These are phyloP conservation scores for Morpho deidamia DNA, from an alignment of 2,888 invertebrate species.

Conservation along the genomic window DNA sequence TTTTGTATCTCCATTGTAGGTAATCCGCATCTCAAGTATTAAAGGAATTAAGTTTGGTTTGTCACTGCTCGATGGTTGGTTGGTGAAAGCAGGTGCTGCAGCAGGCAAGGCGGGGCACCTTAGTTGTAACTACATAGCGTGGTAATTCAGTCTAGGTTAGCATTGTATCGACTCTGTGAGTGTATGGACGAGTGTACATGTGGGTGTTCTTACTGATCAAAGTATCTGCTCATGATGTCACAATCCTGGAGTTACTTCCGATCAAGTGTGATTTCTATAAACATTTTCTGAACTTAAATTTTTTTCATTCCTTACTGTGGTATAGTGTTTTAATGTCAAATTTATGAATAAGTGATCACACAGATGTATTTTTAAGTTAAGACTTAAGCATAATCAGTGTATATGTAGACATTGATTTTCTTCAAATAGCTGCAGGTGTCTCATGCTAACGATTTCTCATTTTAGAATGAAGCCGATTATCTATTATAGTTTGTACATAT, in stretches of 20 bases:
- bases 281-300: conserved; percentile 57
- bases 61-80: neutral
- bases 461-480: conserved; percentile 65
- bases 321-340: conserved; percentile 69
- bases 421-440: conserved; percentile 48
- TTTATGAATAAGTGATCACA: conserved; percentile 58
- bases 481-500: conserved; percentile 78
- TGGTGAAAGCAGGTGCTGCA: conserved; percentile 3
- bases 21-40: conserved; percentile 8
- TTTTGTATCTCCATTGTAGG: conserved; percentile 17
- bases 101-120: conserved; percentile 23
- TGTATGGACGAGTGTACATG: conserved; percentile 41
- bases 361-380: conserved; percentile 72
- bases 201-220: conserved; percentile 43
- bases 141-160: conserved; percentile 67
- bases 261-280: conserved; percentile 57
- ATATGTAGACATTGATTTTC: conserved; percentile 58
- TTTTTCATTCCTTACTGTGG: conserved; percentile 75
- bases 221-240: conserved; percentile 42
- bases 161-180: conserved; percentile 51
- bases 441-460: conserved; percentile 63
- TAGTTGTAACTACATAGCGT: conserved; percentile 57
- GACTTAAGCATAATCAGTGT: conserved; percentile 71
- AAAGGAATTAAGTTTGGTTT: conserved; percentile 8
- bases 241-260: conserved; percentile 35